Evolutionary conservation across 1,140 invertebrate genomes (phyloP).

Genomic region (Drosophila cardini): DNA sequence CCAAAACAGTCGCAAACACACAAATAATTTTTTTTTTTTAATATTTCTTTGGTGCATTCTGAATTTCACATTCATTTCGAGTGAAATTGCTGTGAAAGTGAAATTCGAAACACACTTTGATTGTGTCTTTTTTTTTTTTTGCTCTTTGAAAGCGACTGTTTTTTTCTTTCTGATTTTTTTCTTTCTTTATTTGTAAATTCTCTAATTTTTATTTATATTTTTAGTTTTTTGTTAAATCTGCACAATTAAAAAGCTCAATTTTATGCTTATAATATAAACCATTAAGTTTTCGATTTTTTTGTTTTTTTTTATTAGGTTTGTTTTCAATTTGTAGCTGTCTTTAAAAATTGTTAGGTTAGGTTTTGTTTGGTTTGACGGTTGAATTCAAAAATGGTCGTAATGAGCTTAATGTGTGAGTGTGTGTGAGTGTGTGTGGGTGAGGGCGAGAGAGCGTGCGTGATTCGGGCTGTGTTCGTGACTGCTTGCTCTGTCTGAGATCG

Average conservation of each 20-base stretch:
- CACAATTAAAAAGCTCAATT: conserved; percentile 81
- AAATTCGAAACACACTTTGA: neutral
- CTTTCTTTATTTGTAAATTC: conserved; percentile 32
- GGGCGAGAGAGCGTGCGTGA: conserved; percentile 1
- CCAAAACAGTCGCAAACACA: conserved; percentile 24
- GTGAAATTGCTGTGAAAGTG: neutral
- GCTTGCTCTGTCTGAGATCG: neutral
- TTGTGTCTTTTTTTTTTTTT: conserved; percentile 6
- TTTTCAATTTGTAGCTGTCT: conserved; percentile 51
- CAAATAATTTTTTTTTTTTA: no score
- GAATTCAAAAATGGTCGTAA: conserved; percentile 27
- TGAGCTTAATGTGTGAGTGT: neutral
- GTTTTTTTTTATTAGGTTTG: conserved; percentile 61
- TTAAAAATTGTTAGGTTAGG: conserved; percentile 53
- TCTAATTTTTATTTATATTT: conserved; percentile 36
- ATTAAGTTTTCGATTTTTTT: conserved; percentile 54
- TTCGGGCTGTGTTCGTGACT: conserved; percentile 2
- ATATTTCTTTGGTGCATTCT: neutral
- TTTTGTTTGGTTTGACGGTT: conserved; percentile 43
- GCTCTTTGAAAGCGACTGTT: conserved; percentile 15
- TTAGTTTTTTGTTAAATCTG: conserved; percentile 49
- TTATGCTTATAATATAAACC: conserved; percentile 73
- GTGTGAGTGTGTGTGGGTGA: conserved; percentile 1
- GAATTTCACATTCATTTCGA: neutral
- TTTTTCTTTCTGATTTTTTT: conserved; percentile 33